phyloP scores from a whole-genome alignment of 2,113 vertebrate genomes.

The Gavia stellata region DNA sequence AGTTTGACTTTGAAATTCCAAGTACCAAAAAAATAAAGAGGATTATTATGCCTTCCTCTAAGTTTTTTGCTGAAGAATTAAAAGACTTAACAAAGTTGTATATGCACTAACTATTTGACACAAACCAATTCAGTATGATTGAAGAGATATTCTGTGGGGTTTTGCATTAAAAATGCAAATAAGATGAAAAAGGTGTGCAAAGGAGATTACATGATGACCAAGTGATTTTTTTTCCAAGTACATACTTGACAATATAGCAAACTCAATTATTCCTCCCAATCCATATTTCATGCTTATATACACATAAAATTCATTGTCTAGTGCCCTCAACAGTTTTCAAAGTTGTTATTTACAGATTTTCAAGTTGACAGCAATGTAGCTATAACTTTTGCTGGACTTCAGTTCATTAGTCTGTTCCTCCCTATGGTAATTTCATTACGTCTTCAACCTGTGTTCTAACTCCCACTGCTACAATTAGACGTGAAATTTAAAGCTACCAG shows the following conservation, averaged over 20 bases:
- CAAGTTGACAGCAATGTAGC: background rate
- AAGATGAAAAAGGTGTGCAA: background rate
- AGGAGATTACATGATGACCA: background rate
- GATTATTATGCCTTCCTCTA: background rate
- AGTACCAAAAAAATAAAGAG: background rate
- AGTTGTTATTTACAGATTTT: slow-evolving; percentile 47
- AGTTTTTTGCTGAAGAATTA: background rate
- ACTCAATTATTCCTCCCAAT: background rate
- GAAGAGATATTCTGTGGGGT: background rate
- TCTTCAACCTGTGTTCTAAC: slow-evolving; percentile 40
- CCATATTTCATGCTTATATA: background rate
- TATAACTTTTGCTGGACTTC: slow-evolving; percentile 43
- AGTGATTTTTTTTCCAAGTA: slow-evolving; percentile 29
- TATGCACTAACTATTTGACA: background rate
- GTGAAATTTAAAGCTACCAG: slow-evolving; percentile 50
- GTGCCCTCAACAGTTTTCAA: background rate
- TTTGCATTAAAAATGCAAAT: slow-evolving; percentile 39
- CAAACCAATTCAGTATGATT: slow-evolving; percentile 4
- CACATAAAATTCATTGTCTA: slow-evolving; percentile 25
- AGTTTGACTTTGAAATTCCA: background rate
- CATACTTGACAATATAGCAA: background rate
- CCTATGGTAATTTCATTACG: slow-evolving; percentile 37
- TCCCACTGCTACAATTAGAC: slow-evolving; percentile 15
- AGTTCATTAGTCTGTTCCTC: slow-evolving; percentile 25
- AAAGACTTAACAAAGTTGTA: background rate